A percentile compares a stretch with the other conserved stretches of the same genome.
Evolutionary conservation across 2,113 vertebrate species (phyloP).

Genomic region (Octodon degus): DNA sequence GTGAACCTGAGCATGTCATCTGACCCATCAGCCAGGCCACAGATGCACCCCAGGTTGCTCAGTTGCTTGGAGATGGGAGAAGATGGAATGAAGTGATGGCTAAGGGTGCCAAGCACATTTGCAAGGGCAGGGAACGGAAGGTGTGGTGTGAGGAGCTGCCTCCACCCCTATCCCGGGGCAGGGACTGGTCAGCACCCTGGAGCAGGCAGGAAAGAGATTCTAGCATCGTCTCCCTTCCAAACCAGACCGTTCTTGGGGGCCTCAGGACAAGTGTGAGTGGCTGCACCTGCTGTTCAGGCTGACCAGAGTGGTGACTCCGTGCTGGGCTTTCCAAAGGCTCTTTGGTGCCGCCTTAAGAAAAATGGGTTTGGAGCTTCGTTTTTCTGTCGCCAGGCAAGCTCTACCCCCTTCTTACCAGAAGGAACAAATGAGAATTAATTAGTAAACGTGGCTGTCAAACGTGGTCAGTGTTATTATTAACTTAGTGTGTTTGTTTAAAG

Average conservation of each 20-base stretch:
- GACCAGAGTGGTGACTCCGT: not conserved
- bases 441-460: slow-evolving; percentile 71
- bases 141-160: not conserved
- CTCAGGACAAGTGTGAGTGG: not conserved
- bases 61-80: not conserved
- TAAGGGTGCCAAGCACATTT: not conserved
- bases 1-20: slow-evolving; percentile 17
- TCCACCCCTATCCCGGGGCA: not conserved
- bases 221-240: not conserved
- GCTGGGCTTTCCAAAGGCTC: not conserved
- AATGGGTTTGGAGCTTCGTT: not conserved
- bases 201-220: not conserved
- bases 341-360: slow-evolving; percentile 54
- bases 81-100: not conserved
- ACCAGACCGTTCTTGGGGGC: not conserved
- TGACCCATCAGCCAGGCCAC: not conserved
- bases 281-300: not conserved
- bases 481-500: slow-evolving; percentile 77
- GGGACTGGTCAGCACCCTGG: not conserved
- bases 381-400: not conserved
- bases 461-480: slow-evolving; percentile 73
- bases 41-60: not conserved
- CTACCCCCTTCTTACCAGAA: slow-evolving; percentile 42
- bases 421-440: slow-evolving; percentile 74
- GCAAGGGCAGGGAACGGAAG: not conserved